A percentile compares a stretch with the other conserved stretches of the same genome.
Evolutionary conservation across 2,797 vertebrate genomes (phyloP).

Genomic region (Sebastes iracundus): DNA sequence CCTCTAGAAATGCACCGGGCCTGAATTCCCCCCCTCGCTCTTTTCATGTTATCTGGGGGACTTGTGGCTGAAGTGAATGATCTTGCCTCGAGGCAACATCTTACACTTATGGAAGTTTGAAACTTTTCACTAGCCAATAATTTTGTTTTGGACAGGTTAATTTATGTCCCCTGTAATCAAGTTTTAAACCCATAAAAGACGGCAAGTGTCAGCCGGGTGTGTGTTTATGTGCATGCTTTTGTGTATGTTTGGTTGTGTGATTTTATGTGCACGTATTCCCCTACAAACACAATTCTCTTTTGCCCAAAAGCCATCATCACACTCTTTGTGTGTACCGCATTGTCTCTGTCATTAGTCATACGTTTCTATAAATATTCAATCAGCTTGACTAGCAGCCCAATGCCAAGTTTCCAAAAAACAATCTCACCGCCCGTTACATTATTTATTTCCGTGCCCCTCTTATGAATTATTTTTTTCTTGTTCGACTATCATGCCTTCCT

Average conservation of each 20-base stretch:
- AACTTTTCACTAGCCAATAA: conserved; percentile 57
- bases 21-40: conserved; percentile 22
- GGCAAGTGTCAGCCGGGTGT: conserved; percentile 34
- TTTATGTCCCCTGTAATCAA: conserved; percentile 64
- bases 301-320: conserved; percentile 73
- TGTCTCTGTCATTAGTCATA: conserved; percentile 77
- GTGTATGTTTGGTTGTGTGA: conserved; percentile 43
- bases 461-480: conserved; percentile 70
- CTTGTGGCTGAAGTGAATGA: conserved; percentile 65
- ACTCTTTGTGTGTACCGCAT: conserved; percentile 60
- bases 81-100: conserved; percentile 64
- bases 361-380: conserved; percentile 82
- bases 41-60: conserved; percentile 62
- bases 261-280: conserved; percentile 24
- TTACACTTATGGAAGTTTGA: conserved; percentile 41
- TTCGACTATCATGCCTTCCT: conserved; percentile 54
- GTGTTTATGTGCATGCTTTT: conserved; percentile 45
- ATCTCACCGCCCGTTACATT: conserved; percentile 70
- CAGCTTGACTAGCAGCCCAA: conserved; percentile 68
- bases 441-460: conserved; percentile 71
- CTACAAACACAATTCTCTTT: conserved; percentile 57
- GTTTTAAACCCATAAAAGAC: conserved; percentile 64
- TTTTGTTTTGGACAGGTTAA: conserved; percentile 59
- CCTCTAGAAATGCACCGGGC: conserved; percentile 11
- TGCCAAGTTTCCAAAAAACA: conserved; percentile 71